Evolutionary conservation across 2,888 invertebrate genomes (phyloP), one percentile per base, ranked within the genome.

Genomic region (Galerucella pusilla): DNA sequence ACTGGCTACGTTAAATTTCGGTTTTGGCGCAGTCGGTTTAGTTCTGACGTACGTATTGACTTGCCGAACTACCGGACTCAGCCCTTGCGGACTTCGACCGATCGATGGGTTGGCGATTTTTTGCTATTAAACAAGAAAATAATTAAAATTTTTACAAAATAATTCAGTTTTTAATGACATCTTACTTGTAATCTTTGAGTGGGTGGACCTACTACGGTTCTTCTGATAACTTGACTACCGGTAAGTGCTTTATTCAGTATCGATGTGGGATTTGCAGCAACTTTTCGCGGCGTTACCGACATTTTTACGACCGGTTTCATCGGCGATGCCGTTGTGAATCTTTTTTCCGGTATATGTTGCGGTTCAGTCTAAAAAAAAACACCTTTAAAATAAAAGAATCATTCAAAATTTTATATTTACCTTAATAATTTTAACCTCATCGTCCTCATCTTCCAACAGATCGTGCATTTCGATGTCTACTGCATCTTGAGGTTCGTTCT

Each of bases 201-300:
- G 1, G 84, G 78, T 16, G 68, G 12, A 35, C 68, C 69, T 2
- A 65, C 9, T 79, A 80, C 84, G 76, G 73, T 87, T 80, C 70
- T 87, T 83, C 77, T 88, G 84, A 73, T 87, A 79, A 85, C 85
- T 63, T 84, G 85, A 0, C 85, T 83, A 80, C 81, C 87, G 78
- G 77, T 83, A 52, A 82, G 81, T 46, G 80, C 87, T 83, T 75
- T 88, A 85, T 74, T 89, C 77, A 73, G 86, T 84, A 81, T 88
- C 82, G 68, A 88, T 83, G 74, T 87, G 84, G 75, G 72, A 11
- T 7, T 86, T 84, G n/a, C 88, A 84, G 28, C 86, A 84, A 46
- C 85, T 85, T 49, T 79, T 28, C 71, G 54, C 14, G 78, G 64
- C 12, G 72, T 71, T 46, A 76, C 76, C 9, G 78, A 73, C 54